A percentile compares a stretch with the other conserved stretches of the same genome.
phyloP scores from a whole-genome alignment of 2,797 vertebrate species.

The Pangasius larnaudii region DNA sequence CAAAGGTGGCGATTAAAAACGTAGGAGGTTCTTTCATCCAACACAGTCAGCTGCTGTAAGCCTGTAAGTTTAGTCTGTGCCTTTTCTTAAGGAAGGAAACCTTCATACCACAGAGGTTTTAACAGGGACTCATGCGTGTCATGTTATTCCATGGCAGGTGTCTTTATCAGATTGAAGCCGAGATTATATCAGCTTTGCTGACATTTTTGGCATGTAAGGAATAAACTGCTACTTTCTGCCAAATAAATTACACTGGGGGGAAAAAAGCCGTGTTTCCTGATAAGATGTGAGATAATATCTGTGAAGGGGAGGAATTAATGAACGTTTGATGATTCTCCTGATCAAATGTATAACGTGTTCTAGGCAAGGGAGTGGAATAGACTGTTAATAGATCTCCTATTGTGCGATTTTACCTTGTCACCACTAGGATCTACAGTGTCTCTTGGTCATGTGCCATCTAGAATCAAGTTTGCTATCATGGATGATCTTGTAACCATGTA shows the following conservation, averaged over 20 bases:
- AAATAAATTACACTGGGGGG: conserved; percentile 61
- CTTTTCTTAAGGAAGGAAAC: conserved; percentile 64
- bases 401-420: conserved; percentile 18
- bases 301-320: conserved; percentile 45
- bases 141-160: conserved; percentile 73
- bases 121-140: conserved; percentile 63
- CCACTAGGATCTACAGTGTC: neutral
- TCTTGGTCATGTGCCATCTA: conserved; percentile 15
- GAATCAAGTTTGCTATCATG: conserved; percentile 25
- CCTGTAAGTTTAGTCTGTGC: conserved; percentile 51
- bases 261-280: neutral
- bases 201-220: conserved; percentile 72
- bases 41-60: conserved; percentile 52
- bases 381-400: neutral
- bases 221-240: conserved; percentile 67
- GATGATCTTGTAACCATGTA: conserved; percentile 23
- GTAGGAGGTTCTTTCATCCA: conserved; percentile 54
- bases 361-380: neutral
- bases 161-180: conserved; percentile 67
- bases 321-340: conserved; percentile 1
- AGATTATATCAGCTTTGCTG: conserved; percentile 73
- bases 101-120: conserved; percentile 60
- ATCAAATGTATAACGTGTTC: neutral
- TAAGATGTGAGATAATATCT: conserved; percentile 16
- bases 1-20: neutral